A percentile compares a stretch with the other conserved stretches of the same genome.
phyloP scores from a whole-genome alignment of 2,888 invertebrate species.

The Rotaria macrura region DNA sequence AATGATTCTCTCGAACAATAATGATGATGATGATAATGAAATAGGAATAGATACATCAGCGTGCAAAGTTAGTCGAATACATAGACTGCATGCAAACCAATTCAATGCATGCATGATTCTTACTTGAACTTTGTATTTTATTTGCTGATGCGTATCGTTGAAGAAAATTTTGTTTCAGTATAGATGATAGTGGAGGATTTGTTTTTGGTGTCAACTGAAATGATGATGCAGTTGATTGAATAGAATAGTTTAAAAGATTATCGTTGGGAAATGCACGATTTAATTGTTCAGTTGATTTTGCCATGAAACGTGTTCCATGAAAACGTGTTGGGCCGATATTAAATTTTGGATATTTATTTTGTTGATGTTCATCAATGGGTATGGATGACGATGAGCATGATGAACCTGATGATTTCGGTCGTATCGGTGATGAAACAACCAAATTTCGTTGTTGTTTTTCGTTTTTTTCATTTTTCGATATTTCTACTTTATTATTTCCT shows the following conservation, averaged over 20 bases:
- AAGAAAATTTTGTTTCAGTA: background rate
- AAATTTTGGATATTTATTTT: background rate
- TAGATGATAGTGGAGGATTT: background rate
- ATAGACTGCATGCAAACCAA: background rate
- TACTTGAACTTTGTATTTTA: background rate
- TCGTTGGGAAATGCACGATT: background rate
- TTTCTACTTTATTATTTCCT: background rate
- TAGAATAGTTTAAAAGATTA: background rate
- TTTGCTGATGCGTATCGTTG: background rate
- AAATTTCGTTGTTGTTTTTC: too few species aligned
- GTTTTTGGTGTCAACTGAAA: background rate
- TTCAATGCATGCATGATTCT: background rate
- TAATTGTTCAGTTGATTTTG: constrained; percentile 2
- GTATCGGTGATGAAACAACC: too few species aligned
- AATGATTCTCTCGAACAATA: background rate
- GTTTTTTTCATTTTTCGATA: background rate
- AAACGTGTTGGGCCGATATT: background rate
- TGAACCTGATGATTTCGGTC: background rate
- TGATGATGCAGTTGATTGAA: background rate
- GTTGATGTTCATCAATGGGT: background rate
- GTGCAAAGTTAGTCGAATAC: background rate
- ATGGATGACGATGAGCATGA: background rate
- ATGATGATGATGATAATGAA: background rate
- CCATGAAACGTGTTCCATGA: background rate
- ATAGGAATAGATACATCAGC: background rate